A percentile compares a stretch with the other conserved stretches of the same genome.
Evolutionary conservation across 2,888 invertebrate species (phyloP).

Genomic region (Stenolophus ochropezus): DNA sequence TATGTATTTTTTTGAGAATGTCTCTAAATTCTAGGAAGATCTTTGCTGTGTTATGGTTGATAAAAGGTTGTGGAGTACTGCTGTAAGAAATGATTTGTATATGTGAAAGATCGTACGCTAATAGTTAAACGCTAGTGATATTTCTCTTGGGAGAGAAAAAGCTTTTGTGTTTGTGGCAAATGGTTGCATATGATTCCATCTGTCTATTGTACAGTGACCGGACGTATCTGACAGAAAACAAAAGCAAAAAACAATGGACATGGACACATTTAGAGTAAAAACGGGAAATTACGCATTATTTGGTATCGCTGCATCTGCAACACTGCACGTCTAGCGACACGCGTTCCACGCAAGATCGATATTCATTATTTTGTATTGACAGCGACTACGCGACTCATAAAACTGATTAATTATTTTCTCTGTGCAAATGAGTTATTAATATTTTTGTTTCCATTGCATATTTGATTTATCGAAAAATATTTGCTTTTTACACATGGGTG

Average conservation of each 20-base stretch:
- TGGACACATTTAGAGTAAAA: constrained; percentile 48
- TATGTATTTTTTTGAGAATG: too few relatives aligned
- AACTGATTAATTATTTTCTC: constrained; percentile 56
- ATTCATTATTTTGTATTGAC: constrained; percentile 57
- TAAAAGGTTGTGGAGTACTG: too few relatives aligned
- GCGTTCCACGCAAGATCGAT: constrained; percentile 36
- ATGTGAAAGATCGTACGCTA: background rate
- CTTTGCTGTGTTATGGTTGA: too few relatives aligned
- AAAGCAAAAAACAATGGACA: constrained; percentile 52
- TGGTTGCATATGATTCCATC: background rate
- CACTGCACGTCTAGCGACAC: background rate
- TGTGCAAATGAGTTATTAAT: constrained; percentile 57
- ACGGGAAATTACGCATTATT: constrained; percentile 57
- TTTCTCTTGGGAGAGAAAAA: background rate
- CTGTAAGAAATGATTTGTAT: too few relatives aligned
- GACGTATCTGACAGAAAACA: constrained; percentile 42
- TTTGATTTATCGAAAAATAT: constrained; percentile 57
- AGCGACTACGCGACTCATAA: constrained; percentile 39
- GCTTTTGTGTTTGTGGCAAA: background rate
- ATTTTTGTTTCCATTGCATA: constrained; percentile 53
- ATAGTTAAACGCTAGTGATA: background rate
- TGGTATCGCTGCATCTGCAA: constrained; percentile 48
- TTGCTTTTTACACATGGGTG: constrained; percentile 40
- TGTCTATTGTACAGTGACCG: background rate
- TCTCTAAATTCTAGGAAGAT: too few relatives aligned